Conservation (phyloP, 2,113 vertebrate genomes). For the Phodopus roborovskii region DNA sequence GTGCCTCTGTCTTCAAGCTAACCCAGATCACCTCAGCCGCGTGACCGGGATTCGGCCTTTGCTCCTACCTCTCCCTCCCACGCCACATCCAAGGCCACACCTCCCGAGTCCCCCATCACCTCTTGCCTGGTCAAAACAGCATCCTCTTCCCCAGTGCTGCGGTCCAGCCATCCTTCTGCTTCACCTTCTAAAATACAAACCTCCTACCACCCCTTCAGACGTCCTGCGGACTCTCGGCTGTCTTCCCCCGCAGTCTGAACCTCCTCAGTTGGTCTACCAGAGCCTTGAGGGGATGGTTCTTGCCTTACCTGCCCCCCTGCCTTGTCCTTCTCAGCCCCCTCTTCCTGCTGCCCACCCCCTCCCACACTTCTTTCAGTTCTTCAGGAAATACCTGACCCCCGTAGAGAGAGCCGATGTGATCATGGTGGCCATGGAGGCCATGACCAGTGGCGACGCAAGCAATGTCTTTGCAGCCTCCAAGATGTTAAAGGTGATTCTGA, state of each 20-base stretch:
- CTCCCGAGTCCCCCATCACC: not conserved
- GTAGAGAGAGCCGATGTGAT: conserved; percentile 65
- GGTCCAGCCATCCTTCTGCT: too few species aligned
- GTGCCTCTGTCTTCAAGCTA: not conserved
- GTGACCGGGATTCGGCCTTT: not conserved
- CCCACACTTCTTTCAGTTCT: conserved; percentile 59
- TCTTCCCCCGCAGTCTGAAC: not conserved
- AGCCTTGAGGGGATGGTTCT: not conserved
- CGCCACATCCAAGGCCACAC: not conserved
- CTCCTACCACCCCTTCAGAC: not conserved
- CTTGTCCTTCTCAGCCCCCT: not conserved
- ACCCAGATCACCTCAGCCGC: not conserved
- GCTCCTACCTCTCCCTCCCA: not conserved
- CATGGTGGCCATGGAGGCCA: conserved; percentile 27
- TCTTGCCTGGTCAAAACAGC: too few species aligned
- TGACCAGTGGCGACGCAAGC: fast-evolving
- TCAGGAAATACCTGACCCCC: conserved; percentile 72
- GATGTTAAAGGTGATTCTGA: conserved; percentile 32
- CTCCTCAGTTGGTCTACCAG: not conserved
- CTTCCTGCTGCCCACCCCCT: not conserved
- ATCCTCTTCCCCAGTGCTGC: not conserved
- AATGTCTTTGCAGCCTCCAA: not conserved
- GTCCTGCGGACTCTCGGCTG: fast-evolving
- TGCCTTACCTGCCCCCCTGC: too few species aligned
- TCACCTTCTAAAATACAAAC: not conserved